Base-by-base conservation (phyloP, 2,797 vertebrate genomes). In the Pithecia hirsuta region DNA sequence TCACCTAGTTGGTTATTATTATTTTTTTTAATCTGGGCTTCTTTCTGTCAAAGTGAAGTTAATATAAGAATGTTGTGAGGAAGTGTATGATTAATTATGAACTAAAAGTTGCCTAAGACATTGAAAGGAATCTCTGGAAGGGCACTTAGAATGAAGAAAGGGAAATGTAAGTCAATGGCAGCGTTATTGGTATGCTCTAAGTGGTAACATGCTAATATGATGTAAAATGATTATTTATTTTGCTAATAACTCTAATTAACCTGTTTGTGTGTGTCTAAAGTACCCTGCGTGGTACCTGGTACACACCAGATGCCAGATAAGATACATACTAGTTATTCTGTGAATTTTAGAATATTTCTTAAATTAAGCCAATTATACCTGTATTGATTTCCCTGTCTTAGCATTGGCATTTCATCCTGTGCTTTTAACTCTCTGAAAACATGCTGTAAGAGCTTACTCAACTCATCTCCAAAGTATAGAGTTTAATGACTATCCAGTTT, bases 191-290 rank as follows among this genome's bases (percentile, higher is more conserved):
- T 83, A 39, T 89, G n/a, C 36, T 96, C n/a, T 86, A 87, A 87
- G 64, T 84, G 64, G 67, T 95, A 7, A 84, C 80, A 82, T 93
- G 26, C 11, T 95, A 93, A 92, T 82, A 75, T 81, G 33, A 89
- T 92, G 96, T 81, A 70, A 97, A 93, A 46, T 84, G 75, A 90
- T 95, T 93, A 59, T 76, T 96, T 95, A 46, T 86, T 96, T 96
- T 78, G 33, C 30, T 92, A 96, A 89, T 82, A 93, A 89, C 4
- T 13, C 15, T 57, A 46, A 85, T 94, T 96, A 92, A 91, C 13
- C 22, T 93, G 67, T 33, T 67, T 64, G 10, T 88, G 92, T 87
- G 19, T 85, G 12, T 85, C 82, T 86, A 86, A 95, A 94, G 44
- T 5, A 94, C 22, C 41, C 91, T 85, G 44, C 17, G 30, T 82